phyloP scores from a whole-genome alignment of 2,113 vertebrate species.

The Aegithalos caudatus region DNA sequence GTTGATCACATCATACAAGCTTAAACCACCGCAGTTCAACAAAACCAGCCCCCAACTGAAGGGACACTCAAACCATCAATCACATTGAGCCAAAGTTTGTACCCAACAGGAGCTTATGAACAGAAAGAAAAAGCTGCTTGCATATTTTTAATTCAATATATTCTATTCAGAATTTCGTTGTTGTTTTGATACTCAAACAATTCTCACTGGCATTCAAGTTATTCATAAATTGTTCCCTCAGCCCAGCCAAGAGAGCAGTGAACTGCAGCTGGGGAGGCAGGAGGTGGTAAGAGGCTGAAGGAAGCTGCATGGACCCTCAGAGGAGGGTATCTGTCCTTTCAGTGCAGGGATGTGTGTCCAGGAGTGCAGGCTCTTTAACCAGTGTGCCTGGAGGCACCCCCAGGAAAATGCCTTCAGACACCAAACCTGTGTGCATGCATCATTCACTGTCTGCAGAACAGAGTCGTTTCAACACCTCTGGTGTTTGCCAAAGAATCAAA shows the following conservation, averaged over 20 bases:
- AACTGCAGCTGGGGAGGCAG: background rate
- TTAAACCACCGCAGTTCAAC: background rate
- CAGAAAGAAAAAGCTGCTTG: background rate
- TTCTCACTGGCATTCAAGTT: background rate
- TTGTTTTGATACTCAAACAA: background rate
- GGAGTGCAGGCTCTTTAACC: background rate
- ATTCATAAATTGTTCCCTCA: background rate
- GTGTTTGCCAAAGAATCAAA: background rate
- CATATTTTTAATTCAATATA: background rate
- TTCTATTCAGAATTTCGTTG: too few species aligned
- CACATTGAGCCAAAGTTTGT: background rate
- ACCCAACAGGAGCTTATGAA: background rate
- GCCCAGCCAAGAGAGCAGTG: background rate
- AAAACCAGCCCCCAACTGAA: background rate
- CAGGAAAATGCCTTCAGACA: background rate
- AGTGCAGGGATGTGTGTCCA: background rate
- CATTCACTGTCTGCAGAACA: background rate
- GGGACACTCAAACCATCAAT: background rate
- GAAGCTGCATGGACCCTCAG: background rate
- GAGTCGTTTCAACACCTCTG: background rate
- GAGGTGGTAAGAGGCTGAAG: background rate
- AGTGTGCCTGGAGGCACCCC: background rate
- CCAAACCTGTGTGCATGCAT: background rate
- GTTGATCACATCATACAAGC: background rate
- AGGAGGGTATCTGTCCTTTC: background rate